These are phyloP conservation scores for Lamproptera curius DNA, from an alignment of 2,888 invertebrate genomes.

Conservation along the genomic window DNA sequence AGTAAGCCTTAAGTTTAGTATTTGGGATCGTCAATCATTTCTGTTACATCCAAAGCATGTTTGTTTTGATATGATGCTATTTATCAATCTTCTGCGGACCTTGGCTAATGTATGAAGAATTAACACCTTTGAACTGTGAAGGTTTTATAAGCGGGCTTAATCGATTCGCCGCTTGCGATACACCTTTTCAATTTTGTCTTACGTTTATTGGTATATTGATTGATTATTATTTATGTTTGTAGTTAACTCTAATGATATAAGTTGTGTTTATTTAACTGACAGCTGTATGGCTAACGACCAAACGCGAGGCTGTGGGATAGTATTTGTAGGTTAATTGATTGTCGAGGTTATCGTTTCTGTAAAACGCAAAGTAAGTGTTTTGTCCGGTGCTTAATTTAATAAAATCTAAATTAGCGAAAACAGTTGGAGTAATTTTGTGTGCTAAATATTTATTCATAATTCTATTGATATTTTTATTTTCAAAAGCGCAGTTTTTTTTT, in stretches of 20 bases:
- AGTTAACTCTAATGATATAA: slow-evolving; percentile 6
- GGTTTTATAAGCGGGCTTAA: slow-evolving; percentile 38
- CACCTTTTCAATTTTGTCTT: slow-evolving; percentile 29
- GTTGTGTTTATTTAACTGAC: slow-evolving; percentile 7
- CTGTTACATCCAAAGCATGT: not conserved
- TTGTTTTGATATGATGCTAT: slow-evolving; percentile 21
- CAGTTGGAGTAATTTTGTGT: too few species aligned
- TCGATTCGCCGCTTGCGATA: slow-evolving; percentile 36
- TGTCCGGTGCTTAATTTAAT: too few species aligned
- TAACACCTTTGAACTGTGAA: slow-evolving; percentile 54
- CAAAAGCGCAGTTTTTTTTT: too few species aligned
- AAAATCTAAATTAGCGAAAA: too few species aligned
- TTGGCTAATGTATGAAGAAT: slow-evolving; percentile 55
- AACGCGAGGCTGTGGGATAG: slow-evolving; percentile 8
- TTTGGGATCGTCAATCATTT: not conserved
- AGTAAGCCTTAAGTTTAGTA: slow-evolving; percentile 11
- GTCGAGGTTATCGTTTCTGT: too few species aligned
- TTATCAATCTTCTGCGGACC: slow-evolving; percentile 49
- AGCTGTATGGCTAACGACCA: not conserved
- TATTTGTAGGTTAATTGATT: not conserved
- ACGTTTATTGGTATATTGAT: slow-evolving; percentile 22
- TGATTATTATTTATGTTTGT: slow-evolving; percentile 20
- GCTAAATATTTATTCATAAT: too few species aligned
- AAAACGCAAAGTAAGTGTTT: too few species aligned
- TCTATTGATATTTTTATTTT: too few species aligned